These are phyloP conservation scores for Bimastos eiseni DNA, from an alignment of 2,888 invertebrate genomes.

Conservation along the genomic window DNA sequence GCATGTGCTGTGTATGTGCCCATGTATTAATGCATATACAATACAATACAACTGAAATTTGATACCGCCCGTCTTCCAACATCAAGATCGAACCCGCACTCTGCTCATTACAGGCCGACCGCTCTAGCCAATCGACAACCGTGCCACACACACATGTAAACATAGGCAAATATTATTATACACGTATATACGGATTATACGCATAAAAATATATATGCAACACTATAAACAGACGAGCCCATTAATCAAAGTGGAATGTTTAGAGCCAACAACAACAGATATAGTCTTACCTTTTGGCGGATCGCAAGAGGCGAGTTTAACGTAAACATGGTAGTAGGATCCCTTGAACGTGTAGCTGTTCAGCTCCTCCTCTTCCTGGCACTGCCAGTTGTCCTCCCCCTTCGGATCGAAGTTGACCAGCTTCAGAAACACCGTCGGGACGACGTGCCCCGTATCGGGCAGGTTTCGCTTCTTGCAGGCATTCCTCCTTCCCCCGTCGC, in stretches of 20 bases:
- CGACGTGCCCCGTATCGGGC: constrained; percentile 25
- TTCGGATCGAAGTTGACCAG: constrained; percentile 41
- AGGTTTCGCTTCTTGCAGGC: constrained; percentile 37
- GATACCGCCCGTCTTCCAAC: too few species aligned
- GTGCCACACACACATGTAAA: too few species aligned
- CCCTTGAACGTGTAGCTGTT: constrained; percentile 40
- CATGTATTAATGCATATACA: not conserved
- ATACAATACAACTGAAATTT: too few species aligned
- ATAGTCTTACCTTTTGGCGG: constrained; percentile 29
- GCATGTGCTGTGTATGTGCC: too few species aligned
- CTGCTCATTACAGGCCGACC: too few species aligned
- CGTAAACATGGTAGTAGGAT: constrained; percentile 41
- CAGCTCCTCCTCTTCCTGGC: constrained; percentile 26
- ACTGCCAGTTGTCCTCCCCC: constrained; percentile 37
- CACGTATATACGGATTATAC: not conserved
- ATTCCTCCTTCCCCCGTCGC: constrained; percentile 38
- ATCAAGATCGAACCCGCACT: too few species aligned
- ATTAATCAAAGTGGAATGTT: not conserved
- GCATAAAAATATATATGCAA: not conserved
- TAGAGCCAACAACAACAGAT: not conserved
- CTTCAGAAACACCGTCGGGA: constrained; percentile 33
- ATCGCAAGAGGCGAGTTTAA: constrained; percentile 39
- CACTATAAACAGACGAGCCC: not conserved
- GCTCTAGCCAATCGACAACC: too few species aligned
- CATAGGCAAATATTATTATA: too few species aligned